Evolutionary conservation across 1,140 invertebrate genomes (phyloP), one percentile per base, ranked within the genome.

Genomic region (Dreissena polymorpha): DNA sequence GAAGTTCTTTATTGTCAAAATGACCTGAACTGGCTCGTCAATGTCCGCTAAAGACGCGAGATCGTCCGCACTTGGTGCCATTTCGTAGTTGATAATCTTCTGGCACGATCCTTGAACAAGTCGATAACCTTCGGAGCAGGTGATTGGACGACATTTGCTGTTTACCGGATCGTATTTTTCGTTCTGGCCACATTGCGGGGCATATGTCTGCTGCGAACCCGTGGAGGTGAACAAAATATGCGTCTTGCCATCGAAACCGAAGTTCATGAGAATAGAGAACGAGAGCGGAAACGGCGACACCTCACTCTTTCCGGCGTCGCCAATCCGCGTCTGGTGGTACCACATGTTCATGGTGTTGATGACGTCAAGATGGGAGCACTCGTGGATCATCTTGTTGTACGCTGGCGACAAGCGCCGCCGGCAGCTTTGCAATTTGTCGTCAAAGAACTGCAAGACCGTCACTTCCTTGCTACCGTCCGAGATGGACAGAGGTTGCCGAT

Each of bases 181-280:
- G 27, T 85, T 80, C 18, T 74, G 57, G 5, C 74, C 39, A 76
- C 89, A 90, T 16, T 55, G 71, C 8, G 53, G n/a, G 53, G 55
- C 70, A 65, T 39, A 57, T 57, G 14, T 49, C 21, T 21, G 60
- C 21, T 71, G 25, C 39, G 63, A 25, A 1, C 65, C 67, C 55
- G 76, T 85, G 0, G 73, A 77, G 1, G 73, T 77, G 71, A 95
- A 94, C 50, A 95, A 88, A 49, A 95, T 89, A 16, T 92, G 91
- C 13, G 88, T 87, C 63, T 91, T 88, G 3, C 91, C 91, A 67
- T 90, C 87, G 49, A 92, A 90, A 12, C 90, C 91, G 67, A 92
- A 92, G 79, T 92, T 94, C 90, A 91, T 95, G 92, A 70, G 93
- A 88, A 85, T 91, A 85, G 68, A 92, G 90, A 88, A 93, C 89